Percentiles rank a stretch among this genome's conserved stretches.
Evolutionary conservation across 1,140 invertebrate species (phyloP).

Genomic region (Xylocopa sonorina): DNA sequence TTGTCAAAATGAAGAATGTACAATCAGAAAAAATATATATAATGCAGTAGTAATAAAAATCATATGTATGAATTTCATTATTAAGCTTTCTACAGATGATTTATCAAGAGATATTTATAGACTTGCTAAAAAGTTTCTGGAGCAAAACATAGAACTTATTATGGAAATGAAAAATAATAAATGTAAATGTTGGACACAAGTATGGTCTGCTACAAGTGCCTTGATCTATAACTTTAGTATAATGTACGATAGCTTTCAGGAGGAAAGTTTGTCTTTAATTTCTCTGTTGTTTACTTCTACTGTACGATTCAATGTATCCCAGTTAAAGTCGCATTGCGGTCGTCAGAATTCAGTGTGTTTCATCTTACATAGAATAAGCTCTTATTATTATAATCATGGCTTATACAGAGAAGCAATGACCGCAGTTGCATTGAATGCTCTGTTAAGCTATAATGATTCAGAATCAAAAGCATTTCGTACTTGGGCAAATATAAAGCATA

Average conservation of each 20-base stretch:
- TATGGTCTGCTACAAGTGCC: conserved; percentile 59
- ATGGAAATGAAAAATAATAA: conserved; percentile 50
- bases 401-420: conserved; percentile 71
- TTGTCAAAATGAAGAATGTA: conserved; percentile 52
- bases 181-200: conserved; percentile 60
- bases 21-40: conserved; percentile 57
- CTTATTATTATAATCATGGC: conserved; percentile 58
- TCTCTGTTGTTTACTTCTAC: conserved; percentile 58
- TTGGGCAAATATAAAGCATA: conserved; percentile 72
- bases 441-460: conserved; percentile 65
- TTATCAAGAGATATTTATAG: conserved; percentile 43
- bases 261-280: conserved; percentile 56
- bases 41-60: conserved; percentile 46
- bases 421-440: conserved; percentile 67
- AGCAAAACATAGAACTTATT: conserved; percentile 47
- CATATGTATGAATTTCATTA: conserved; percentile 51
- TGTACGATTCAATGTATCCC: conserved; percentile 55
- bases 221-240: conserved; percentile 67
- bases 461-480: conserved; percentile 69
- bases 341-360: conserved; percentile 58
- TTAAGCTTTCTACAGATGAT: conserved; percentile 40
- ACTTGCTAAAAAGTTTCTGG: conserved; percentile 39
- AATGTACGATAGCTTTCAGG: conserved; percentile 54
- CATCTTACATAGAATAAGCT: conserved; percentile 62
- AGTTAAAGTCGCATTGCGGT: conserved; percentile 18